Percentiles rank a stretch among this genome's conserved stretches.
Conservation (phyloP, 2,797 vertebrate genomes). For the Chelmon rostratus region DNA sequence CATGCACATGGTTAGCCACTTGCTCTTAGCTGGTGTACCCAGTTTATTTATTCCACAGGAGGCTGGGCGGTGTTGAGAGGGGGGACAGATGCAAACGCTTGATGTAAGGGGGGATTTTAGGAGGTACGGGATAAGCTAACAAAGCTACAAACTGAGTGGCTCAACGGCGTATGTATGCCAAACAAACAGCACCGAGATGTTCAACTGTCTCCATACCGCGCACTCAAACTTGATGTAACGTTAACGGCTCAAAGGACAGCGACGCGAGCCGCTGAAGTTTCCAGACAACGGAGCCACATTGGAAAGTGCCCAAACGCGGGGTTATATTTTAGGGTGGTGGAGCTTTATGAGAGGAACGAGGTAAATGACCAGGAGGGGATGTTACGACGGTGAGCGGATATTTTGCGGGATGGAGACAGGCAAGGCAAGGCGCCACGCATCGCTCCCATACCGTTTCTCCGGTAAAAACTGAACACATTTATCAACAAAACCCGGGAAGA, state of each 20-base stretch:
- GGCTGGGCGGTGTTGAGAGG: neutral
- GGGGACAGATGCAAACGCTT: neutral
- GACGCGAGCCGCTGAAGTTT: constrained; percentile 51
- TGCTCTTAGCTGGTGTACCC: constrained; percentile 36
- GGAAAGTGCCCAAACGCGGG: constrained; percentile 2
- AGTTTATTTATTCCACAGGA: neutral
- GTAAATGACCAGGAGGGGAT: too few relatives aligned
- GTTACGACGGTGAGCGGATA: constrained; percentile 12
- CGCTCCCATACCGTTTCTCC: constrained; percentile 54
- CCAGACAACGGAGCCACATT: neutral
- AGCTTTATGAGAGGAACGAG: neutral
- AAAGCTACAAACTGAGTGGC: constrained; percentile 9
- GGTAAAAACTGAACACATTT: constrained; percentile 36
- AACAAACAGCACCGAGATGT: constrained; percentile 26
- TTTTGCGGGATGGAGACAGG: constrained; percentile 72
- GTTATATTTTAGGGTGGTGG: neutral
- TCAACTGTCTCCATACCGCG: constrained; percentile 11
- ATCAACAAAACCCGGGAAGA: constrained; percentile 33
- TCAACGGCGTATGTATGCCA: constrained; percentile 28
- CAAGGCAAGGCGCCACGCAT: constrained; percentile 81
- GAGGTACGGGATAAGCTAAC: neutral
- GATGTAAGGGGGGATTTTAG: neutral
- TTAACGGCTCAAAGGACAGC: constrained; percentile 19
- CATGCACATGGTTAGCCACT: constrained; percentile 64
- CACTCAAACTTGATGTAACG: constrained; percentile 52